Percentiles rank a stretch among this genome's conserved stretches.
phyloP scores from a whole-genome alignment of 2,797 vertebrate genomes.

The Hippopotamyrus pictus region DNA sequence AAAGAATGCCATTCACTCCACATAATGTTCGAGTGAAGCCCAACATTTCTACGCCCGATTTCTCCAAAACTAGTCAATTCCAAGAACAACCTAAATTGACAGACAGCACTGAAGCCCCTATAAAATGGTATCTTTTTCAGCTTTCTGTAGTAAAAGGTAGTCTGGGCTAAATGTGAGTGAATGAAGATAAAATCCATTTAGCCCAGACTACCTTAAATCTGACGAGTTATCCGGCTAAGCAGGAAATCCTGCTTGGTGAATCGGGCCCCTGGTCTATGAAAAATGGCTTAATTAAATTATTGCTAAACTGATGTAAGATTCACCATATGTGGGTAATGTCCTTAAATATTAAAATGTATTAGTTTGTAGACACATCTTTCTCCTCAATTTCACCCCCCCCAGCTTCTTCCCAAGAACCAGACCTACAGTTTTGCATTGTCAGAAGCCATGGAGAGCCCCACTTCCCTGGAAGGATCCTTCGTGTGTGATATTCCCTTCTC shows the following conservation, averaged over 20 bases:
- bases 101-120: too few relatives aligned
- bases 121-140: too few relatives aligned
- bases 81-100: not conserved
- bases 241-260: not conserved
- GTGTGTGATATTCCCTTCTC: conserved; percentile 68
- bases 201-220: not conserved
- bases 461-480: conserved; percentile 44
- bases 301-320: not conserved
- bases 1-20: not conserved
- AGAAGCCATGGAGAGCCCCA: conserved; percentile 40
- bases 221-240: not conserved
- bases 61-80: not conserved
- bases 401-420: conserved; percentile 62
- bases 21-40: not conserved
- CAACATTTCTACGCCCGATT: not conserved
- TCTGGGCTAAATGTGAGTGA: not conserved
- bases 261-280: not conserved
- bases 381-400: not conserved
- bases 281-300: not conserved
- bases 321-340: not conserved
- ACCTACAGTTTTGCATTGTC: conserved; percentile 63
- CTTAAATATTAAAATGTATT: not conserved
- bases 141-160: not conserved
- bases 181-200: not conserved
- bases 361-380: not conserved